Evolutionary conservation across 2,888 invertebrate species (phyloP), one percentile per base, ranked within the genome.

Genomic region (Eupithecia centaureata): DNA sequence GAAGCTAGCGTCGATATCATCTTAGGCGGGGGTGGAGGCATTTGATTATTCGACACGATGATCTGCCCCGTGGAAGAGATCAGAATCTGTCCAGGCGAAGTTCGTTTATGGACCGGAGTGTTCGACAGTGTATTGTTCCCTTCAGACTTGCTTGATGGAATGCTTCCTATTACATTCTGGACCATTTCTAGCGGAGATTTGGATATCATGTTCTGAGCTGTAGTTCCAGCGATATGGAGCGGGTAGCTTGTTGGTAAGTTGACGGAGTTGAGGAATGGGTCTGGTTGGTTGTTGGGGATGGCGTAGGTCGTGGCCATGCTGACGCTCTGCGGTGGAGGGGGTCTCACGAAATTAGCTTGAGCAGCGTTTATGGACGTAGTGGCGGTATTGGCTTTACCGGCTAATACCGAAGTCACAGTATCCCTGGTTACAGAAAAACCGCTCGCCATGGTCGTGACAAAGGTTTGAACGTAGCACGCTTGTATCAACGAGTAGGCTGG

Each of bases 371-470:
- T 95, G 0, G 96, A 96, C 0, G 97, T 96, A 0, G 97, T 96
- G 0, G 96, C 95, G 0, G 96, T 97, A 76, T 96, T 96, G 0
- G 96, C 95, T 83, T 95, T 94, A 3, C 96, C 96, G 2, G 96
- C 96, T 70, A 96, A 85, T 1, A 97, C 97, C 0, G 96, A 96
- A 0, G 97, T 97, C 25, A 97, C 96, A 0, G 97, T 97, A 82
- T 97, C 97, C 75, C 97, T 95, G 38, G 96, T 96, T 2, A 95
- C 95, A 0, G 96, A 96, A 82, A 96, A 95, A 10, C 96, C 95
- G 80, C 96, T 96, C 0, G 96, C 96, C 87, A 94, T 92, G 1
- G 92, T 93, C 1, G 91, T 91, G 0, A 94, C 90, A 73, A 85
- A 88, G 0, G 91, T 88, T 74, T 93, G 93, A 2, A 92, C 87